Evolutionary conservation across 2,113 vertebrate genomes (phyloP), one percentile per base, ranked within the genome.

Genomic region (Conger conger): DNA sequence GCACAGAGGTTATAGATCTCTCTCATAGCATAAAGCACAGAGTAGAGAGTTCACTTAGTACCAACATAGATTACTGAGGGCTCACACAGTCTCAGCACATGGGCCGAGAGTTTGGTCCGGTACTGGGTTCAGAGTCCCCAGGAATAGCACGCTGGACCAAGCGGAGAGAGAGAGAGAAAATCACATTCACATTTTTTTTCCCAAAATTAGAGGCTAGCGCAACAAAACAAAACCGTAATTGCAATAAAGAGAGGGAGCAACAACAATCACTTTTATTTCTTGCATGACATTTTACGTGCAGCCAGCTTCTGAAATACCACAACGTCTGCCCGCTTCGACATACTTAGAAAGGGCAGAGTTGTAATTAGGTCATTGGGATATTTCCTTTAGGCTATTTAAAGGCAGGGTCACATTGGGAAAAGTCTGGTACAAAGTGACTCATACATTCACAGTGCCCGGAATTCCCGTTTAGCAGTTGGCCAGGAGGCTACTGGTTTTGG

Each of bases 341-440:
- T 92, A 90, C 90, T 93, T 93, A 90, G 90, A 91, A 92, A 94
- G 90, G 89, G 88, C 88, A 92, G 91, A 92, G 91, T 88, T 88
- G 87, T 94, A 94, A 94, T 95, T 93, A 92, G 92, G 93, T 95
- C 92, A 93, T 94, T 94, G 93, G 91, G 92, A 94, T 90, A 86
- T 93, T 94, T 95, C 94, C 92, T 90, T 87, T 42, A 63, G 18
- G 90, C 92, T 94, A 91, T 96, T 93, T 93, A 92, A 95, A 94
- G 93, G 87, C 84, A 86, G 83, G 57, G 77, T 87, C 91, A 89
- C 91, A 91, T 90, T 93, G 89, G 93, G 91, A 94, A 93, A 94
- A 93, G 91, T 86, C 90, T 92, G 91, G 90, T 92, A 90, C 89
- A 87, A 87, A 86, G 83, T 93, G 92, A 94, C 90, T 94, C 93